phyloP scores from a whole-genome alignment of 2,888 invertebrate species.

The Hymenopus coronatus region DNA sequence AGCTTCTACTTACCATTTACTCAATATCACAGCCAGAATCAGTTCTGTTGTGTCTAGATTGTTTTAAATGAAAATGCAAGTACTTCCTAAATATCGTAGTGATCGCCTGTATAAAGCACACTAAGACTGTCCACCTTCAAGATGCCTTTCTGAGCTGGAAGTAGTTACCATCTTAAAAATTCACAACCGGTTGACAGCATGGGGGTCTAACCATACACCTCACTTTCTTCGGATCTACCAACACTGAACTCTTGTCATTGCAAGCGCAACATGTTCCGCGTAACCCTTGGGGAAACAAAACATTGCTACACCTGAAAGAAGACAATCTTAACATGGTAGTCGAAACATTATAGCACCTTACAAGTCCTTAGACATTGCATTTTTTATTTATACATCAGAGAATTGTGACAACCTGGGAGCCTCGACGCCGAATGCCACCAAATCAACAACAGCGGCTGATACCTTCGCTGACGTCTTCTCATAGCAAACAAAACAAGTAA shows the following conservation, averaged over 20 bases:
- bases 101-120: background rate
- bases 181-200: background rate
- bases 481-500: background rate
- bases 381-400: background rate
- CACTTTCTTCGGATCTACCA: background rate
- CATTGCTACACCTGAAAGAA: background rate
- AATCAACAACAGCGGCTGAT: background rate
- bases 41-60: background rate
- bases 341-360: background rate
- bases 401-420: background rate
- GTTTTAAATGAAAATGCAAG: background rate
- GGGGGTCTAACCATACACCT: background rate
- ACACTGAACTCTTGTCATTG: background rate
- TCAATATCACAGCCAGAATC: background rate
- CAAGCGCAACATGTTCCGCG: too few relatives aligned
- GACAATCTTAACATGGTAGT: background rate
- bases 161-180: background rate
- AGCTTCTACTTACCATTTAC: background rate
- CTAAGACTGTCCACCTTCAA: background rate
- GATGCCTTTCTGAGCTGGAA: conserved; percentile 12
- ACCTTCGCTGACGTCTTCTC: background rate
- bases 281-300: background rate
- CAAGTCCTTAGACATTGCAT: background rate
- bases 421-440: background rate
- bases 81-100: background rate